Evolutionary conservation across 2,888 invertebrate genomes (phyloP).

Genomic region (Xestia rhomboidea): DNA sequence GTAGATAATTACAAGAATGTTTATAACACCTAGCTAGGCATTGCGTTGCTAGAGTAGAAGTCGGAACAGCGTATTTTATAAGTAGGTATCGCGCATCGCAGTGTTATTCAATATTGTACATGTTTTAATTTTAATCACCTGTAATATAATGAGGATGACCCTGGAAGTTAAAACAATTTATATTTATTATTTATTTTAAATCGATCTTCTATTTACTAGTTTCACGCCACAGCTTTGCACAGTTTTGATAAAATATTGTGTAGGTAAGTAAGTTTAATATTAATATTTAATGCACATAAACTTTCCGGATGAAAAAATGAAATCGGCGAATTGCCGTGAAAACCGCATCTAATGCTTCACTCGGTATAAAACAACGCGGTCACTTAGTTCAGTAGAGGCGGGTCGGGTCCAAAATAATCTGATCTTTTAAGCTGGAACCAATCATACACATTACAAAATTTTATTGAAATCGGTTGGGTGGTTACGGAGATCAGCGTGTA

Average conservation of each 20-base stretch:
- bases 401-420: no score
- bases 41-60: neutral
- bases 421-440: neutral
- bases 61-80: neutral
- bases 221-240: neutral
- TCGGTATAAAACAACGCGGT: neutral
- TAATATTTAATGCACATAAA: neutral
- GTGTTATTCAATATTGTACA: neutral
- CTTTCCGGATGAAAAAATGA: neutral
- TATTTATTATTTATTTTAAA: neutral
- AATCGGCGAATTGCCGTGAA: neutral
- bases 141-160: no score
- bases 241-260: neutral
- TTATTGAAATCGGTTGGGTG: neutral
- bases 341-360: neutral
- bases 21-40: neutral
- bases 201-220: neutral
- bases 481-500: neutral
- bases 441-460: neutral
- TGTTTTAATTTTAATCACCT: conserved; percentile 6
- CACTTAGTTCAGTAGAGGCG: neutral
- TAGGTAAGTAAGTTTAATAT: no score
- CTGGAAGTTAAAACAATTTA: neutral
- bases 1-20: conserved; percentile 24
- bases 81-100: neutral